Percentiles rank a stretch among this genome's conserved stretches.
phyloP scores from a whole-genome alignment of 2,113 vertebrate genomes.

The Nyctereutes procyonoides region DNA sequence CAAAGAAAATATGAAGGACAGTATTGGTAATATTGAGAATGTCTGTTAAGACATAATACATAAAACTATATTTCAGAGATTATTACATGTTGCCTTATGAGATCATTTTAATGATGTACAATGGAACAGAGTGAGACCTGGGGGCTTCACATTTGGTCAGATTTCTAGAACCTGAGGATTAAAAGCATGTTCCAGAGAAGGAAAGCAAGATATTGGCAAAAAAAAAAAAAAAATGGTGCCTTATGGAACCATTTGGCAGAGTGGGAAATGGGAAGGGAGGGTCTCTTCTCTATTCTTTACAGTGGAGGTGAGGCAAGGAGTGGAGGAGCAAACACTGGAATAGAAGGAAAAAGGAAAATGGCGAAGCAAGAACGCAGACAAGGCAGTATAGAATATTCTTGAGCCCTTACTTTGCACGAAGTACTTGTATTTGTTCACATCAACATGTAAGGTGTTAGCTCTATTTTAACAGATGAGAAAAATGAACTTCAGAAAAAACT shows the following conservation, averaged over 20 bases:
- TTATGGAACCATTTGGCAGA: not conserved
- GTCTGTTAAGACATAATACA: not conserved
- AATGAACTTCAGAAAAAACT: not conserved
- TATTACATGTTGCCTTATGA: not conserved
- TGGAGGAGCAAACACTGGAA: not conserved
- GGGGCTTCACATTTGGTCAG: rapidly evolving
- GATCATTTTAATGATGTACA: not conserved
- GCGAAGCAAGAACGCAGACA: not conserved
- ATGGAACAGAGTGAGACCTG: not conserved
- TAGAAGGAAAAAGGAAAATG: not conserved
- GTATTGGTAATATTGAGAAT: not conserved
- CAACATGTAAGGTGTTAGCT: not conserved
- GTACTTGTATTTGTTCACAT: not conserved
- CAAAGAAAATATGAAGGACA: not conserved
- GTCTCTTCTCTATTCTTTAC: not conserved
- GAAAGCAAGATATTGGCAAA: not conserved
- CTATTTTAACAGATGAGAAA: not conserved
- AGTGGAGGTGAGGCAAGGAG: not conserved
- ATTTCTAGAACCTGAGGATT: not conserved
- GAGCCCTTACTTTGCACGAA: not conserved
- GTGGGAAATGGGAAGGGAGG: not conserved
- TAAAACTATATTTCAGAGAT: not conserved
- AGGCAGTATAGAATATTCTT: not conserved
- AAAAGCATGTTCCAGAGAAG: not conserved
- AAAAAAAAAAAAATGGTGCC: too few relatives aligned